Conservation (phyloP, 1,140 invertebrate species). For the Drosophila sulfurigaster region DNA sequence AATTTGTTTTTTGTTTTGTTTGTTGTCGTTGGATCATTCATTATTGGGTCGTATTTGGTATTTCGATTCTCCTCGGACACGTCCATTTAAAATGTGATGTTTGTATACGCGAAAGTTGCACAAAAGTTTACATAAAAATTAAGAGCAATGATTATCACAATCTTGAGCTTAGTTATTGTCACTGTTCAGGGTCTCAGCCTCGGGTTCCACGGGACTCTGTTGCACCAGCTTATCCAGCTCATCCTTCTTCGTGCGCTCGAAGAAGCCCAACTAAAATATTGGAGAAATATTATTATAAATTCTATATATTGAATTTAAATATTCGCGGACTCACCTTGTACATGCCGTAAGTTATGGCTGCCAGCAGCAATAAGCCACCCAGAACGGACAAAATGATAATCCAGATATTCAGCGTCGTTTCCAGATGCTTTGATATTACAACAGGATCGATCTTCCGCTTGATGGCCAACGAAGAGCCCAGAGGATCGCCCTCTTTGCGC, state of each 20-base stretch:
- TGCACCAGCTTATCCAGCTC: constrained; percentile 73
- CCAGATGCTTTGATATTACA: constrained; percentile 78
- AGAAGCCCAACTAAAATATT: constrained; percentile 71
- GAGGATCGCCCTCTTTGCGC: constrained; percentile 66
- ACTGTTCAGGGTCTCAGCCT: constrained; percentile 78
- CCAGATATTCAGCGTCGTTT: constrained; percentile 64
- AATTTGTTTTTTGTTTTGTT: neutral
- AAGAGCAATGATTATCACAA: constrained; percentile 49
- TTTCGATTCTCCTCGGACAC: constrained; percentile 23
- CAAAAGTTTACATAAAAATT: neutral
- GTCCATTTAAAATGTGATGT: constrained; percentile 67
- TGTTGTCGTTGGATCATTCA: constrained; percentile 1
- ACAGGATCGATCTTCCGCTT: constrained; percentile 72
- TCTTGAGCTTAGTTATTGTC: constrained; percentile 55
- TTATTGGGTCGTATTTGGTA: constrained; percentile 50
- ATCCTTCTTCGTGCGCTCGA: constrained; percentile 76
- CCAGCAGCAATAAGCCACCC: constrained; percentile 71
- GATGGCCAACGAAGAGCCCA: constrained; percentile 51
- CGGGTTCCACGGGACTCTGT: constrained; percentile 68
- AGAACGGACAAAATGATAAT: constrained; percentile 71
- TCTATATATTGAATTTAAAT: neutral
- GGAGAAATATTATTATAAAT: neutral
- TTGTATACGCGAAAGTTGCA: constrained; percentile 16
- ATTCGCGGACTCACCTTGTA: constrained; percentile 64
- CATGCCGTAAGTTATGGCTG: constrained; percentile 66